A percentile compares a stretch with the other conserved stretches of the same genome.
Conservation (phyloP, 2,888 invertebrate genomes). For the Drosophila quinaria region DNA sequence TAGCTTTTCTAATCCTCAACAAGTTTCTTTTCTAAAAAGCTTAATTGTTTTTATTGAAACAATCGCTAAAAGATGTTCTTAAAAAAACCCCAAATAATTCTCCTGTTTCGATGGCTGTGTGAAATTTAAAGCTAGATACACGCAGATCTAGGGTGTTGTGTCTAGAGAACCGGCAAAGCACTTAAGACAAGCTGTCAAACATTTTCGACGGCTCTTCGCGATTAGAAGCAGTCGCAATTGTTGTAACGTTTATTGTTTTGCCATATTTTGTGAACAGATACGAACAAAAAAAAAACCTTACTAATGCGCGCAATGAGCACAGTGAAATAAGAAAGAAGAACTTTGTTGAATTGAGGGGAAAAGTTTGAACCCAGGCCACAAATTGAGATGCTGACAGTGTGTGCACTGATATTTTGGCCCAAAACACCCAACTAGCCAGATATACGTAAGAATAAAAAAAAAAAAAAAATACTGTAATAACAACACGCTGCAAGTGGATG, state of each 20-base stretch:
- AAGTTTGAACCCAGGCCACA: constrained; percentile 14
- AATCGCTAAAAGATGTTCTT: no score
- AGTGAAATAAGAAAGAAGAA: neutral
- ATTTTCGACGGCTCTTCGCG: constrained; percentile 50
- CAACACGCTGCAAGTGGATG: constrained; percentile 36
- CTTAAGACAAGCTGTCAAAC: constrained; percentile 62
- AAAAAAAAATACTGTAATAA: constrained; percentile 49
- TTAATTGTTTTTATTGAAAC: no score
- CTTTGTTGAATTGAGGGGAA: neutral
- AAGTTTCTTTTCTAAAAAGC: no score
- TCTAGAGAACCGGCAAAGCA: constrained; percentile 37
- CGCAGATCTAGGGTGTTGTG: neutral
- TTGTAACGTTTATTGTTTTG: constrained; percentile 77
- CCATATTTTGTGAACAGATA: constrained; percentile 64
- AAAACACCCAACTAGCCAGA: constrained; percentile 5
- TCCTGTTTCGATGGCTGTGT: neutral
- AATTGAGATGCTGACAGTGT: constrained; percentile 79
- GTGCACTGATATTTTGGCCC: constrained; percentile 59
- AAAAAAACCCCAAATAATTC: neutral
- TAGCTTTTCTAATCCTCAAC: neutral
- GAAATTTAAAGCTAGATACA: constrained; percentile 2
- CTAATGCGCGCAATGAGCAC: constrained; percentile 58
- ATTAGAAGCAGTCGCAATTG: constrained; percentile 55
- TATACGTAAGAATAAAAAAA: constrained; percentile 23
- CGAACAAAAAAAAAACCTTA: constrained; percentile 31